phyloP scores from a whole-genome alignment of 2,888 invertebrate species.

The Rhyacophila evoluta region DNA sequence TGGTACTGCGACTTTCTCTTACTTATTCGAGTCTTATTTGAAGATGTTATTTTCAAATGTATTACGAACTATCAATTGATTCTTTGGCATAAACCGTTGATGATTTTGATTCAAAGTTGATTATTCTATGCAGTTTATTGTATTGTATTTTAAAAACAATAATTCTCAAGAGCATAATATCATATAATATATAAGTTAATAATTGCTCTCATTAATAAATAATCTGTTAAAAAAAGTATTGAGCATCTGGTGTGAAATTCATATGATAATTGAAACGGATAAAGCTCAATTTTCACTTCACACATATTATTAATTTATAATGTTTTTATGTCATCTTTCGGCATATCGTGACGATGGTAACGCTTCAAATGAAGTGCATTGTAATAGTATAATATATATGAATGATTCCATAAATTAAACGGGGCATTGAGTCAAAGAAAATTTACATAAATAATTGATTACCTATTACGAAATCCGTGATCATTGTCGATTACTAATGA shows the following conservation, averaged over 20 bases:
- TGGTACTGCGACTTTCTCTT: no score
- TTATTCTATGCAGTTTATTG: no score
- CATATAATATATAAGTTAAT: no score
- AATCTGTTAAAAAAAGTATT: not conserved
- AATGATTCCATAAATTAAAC: not conserved
- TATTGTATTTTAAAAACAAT: no score
- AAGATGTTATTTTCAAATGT: no score
- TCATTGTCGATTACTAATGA: not conserved
- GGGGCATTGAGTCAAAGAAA: not conserved
- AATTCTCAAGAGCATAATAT: no score
- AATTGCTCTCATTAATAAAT: no score
- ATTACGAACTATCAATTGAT: no score
- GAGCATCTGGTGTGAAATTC: conserved; percentile 11
- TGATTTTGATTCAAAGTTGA: no score
- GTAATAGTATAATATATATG: not conserved
- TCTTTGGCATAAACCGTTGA: no score
- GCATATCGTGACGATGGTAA: not conserved
- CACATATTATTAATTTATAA: not conserved
- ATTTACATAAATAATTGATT: conserved; percentile 16
- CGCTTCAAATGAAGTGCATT: not conserved
- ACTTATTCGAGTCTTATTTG: no score
- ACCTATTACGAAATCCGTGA: not conserved
- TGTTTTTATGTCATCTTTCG: not conserved
- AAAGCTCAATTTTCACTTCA: not conserved
- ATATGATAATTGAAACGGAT: not conserved